These are phyloP conservation scores for Perdita meconis DNA, from an alignment of 2,888 invertebrate species.

Conservation along the genomic window DNA sequence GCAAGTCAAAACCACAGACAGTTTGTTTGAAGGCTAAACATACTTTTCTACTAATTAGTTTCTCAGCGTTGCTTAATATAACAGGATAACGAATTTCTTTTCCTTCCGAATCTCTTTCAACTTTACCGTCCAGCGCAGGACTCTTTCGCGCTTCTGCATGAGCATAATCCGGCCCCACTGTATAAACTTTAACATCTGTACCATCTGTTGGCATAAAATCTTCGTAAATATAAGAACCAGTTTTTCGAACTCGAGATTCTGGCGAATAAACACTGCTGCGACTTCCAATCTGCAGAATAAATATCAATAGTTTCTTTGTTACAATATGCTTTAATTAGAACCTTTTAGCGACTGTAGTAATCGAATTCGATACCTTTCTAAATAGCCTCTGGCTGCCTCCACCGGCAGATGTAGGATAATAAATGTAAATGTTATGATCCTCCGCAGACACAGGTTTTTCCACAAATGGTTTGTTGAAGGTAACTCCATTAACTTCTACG, in stretches of 20 bases:
- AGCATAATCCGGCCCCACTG: constrained; percentile 99
- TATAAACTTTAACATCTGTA: constrained; percentile 93
- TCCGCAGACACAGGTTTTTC: constrained; percentile 99
- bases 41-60: constrained; percentile 98
- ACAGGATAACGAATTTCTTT: constrained; percentile 99
- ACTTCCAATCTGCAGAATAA: constrained; percentile 93
- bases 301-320: constrained; percentile 6
- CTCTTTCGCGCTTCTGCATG: constrained; percentile 99
- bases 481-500: constrained; percentile 97
- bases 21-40: constrained; percentile 98
- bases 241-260: constrained; percentile 97
- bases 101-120: constrained; percentile 98
- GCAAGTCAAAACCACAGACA: constrained; percentile 99
- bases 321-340: constrained; percentile 2
- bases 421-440: constrained; percentile 99
- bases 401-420: constrained; percentile 99
- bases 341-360: background rate
- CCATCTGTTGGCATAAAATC: constrained; percentile 99
- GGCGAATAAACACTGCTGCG: constrained; percentile 99
- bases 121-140: constrained; percentile 99
- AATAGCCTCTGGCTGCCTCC: constrained; percentile 99
- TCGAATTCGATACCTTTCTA: constrained; percentile 90
- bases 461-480: constrained; percentile 99
- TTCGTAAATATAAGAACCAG: constrained; percentile 99
- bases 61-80: constrained; percentile 98